Conservation (phyloP, 1,140 invertebrate species). For the Pogonus chalceus region DNA sequence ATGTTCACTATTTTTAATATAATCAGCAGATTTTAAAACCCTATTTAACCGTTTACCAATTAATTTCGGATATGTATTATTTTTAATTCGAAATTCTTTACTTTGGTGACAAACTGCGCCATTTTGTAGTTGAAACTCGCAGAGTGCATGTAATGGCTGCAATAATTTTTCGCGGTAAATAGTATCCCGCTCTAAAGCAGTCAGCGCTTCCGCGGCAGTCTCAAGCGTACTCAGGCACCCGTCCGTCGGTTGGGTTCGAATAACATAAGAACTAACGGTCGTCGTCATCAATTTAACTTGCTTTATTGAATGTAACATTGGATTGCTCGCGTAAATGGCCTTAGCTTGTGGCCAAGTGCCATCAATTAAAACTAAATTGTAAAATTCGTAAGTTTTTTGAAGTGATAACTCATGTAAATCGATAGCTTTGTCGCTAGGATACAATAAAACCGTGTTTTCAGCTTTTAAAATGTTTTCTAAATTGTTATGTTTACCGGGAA, state of each 20-base stretch:
- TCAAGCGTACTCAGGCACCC: slow-evolving; percentile 85
- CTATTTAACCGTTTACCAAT: slow-evolving; percentile 68
- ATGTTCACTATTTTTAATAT: slow-evolving; percentile 11
- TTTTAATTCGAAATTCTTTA: slow-evolving; percentile 79
- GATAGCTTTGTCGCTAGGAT: slow-evolving; percentile 67
- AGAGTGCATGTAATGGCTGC: slow-evolving; percentile 70
- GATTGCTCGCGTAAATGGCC: slow-evolving; percentile 66
- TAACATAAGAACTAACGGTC: slow-evolving; percentile 75
- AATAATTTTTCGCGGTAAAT: slow-evolving; percentile 58
- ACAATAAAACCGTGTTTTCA: slow-evolving; percentile 67
- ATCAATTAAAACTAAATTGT: slow-evolving; percentile 81
- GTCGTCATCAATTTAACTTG: slow-evolving; percentile 67
- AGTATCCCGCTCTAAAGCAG: slow-evolving; percentile 61
- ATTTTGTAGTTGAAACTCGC: slow-evolving; percentile 76
- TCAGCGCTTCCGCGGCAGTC: slow-evolving; percentile 72
- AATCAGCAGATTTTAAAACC: slow-evolving; percentile 26
- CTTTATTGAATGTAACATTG: slow-evolving; percentile 50
- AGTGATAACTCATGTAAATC: slow-evolving; percentile 39
- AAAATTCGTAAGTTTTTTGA: slow-evolving; percentile 32
- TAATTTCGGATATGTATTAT: slow-evolving; percentile 72
- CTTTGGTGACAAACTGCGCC: slow-evolving; percentile 88
- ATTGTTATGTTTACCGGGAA: slow-evolving; percentile 60
- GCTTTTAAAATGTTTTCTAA: slow-evolving; percentile 55
- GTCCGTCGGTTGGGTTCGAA: slow-evolving; percentile 86
- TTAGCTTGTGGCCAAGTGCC: slow-evolving; percentile 93